phyloP scores from a whole-genome alignment of 2,113 vertebrate genomes.

The human region DNA sequence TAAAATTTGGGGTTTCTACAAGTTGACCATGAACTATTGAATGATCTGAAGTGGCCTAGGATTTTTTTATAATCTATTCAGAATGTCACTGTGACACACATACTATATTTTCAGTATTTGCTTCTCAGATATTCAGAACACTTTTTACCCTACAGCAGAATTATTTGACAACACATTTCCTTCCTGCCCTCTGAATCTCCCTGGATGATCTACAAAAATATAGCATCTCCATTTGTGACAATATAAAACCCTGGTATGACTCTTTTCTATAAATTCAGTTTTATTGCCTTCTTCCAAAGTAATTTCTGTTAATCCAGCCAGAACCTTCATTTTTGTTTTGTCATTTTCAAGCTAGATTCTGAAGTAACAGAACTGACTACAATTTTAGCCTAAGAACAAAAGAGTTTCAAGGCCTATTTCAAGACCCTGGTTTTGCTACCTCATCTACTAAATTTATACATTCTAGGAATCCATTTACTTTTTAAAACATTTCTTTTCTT shows the following conservation, averaged over 20 bases:
- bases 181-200: constrained; percentile 2
- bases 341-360: constrained; percentile 25
- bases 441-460: not conserved
- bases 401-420: not conserved
- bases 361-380: not conserved
- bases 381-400: constrained; percentile 11
- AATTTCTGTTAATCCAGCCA: constrained; percentile 37
- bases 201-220: constrained; percentile 48
- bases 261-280: constrained; percentile 39
- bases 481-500: not conserved
- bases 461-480: constrained; percentile 23
- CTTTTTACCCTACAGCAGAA: constrained; percentile 10
- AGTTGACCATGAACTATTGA: not conserved
- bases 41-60: not conserved
- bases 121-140: constrained; percentile 25
- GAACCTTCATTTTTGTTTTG: not conserved
- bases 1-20: not conserved
- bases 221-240: not conserved
- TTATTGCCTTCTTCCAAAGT: constrained; percentile 17
- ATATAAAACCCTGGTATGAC: constrained; percentile 26
- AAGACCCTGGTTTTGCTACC: constrained; percentile 2
- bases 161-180: constrained; percentile 38
- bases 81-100: not conserved
- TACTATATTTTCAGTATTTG: not conserved
- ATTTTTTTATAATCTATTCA: not conserved